Base-by-base conservation (phyloP, 2,113 vertebrate genomes). In the Micromys minutus region DNA sequence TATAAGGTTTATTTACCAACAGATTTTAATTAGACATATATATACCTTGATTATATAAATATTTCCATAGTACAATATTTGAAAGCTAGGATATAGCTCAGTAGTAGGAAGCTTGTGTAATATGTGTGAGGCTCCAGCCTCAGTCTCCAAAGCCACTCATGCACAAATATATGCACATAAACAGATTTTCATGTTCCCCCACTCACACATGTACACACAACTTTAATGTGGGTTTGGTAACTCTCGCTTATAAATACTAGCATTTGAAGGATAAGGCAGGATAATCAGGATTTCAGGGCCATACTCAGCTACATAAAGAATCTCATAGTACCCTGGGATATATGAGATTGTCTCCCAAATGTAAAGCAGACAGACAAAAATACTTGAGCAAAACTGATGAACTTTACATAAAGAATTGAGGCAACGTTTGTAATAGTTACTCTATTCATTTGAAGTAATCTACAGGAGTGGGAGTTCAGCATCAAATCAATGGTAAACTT, bases 1-100 rank as follows among this genome's bases (percentile, higher is more conserved):
- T 71, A 71, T 83, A 4, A 52, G 39, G 29, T 45, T 81, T 89
- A 71, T 81, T 91, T 94, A 42, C 5, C 16, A 79, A 79, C 3
- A 55, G 79, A 19, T 81, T 93, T 93, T 91, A 93, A 57, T 76
- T 86, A 29, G 12, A 34, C 61, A 61, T 77, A n/a, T n/a, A 72
- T 74, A 42, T 11, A 67, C 6, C 13, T 69, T 47, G 52, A 89
- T 59, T 81, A 26, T 22, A 89, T 77, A 72, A 92, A 22, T 17
- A 57, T 85, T 36, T 92, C 2, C 34, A 59, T 47, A 86, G 39
- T 69, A 91, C 77, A 67, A 9, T 26, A 16, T 15, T 71, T 55
- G 34, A 71, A 11, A 8, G 6, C 10, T 71, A 26, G 34, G 65
- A 26, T 11, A 52, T 13, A 39, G 21, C 7, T 55, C 47, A 29